Percentiles rank a stretch among this genome's conserved stretches.
Conservation (phyloP, 2,797 vertebrate genomes). For the Paramormyrops hopkinsi region DNA sequence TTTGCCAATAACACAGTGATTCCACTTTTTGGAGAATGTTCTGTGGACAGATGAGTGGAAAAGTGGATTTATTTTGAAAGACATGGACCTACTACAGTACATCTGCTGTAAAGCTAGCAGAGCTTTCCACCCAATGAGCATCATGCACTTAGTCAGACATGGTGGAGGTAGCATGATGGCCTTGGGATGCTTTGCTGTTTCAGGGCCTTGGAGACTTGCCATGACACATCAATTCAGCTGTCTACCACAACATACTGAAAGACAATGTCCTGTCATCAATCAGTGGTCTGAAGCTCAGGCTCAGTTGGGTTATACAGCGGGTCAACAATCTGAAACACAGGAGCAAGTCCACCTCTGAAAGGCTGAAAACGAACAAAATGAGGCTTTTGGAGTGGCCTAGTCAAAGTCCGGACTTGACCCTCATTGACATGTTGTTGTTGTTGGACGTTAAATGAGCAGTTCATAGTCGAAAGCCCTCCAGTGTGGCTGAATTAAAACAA, state of each 20-base stretch:
- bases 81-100: not conserved
- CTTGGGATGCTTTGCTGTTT: not conserved
- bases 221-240: not conserved
- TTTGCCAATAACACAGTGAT: not conserved
- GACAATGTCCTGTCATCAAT: not conserved
- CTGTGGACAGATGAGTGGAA: not conserved
- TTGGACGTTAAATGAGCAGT: not conserved
- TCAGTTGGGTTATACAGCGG: not conserved
- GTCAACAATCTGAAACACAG: not conserved
- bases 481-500: not conserved
- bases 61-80: not conserved
- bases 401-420: not conserved
- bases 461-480: not conserved
- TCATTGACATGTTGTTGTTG: not conserved
- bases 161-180: not conserved
- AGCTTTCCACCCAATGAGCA: not conserved
- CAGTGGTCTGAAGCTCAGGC: not conserved
- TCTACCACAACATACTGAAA: not conserved
- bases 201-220: not conserved
- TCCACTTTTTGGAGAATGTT: not conserved
- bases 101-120: not conserved
- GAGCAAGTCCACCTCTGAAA: not conserved
- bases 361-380: not conserved
- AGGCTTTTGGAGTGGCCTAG: not conserved
- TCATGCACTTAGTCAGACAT: not conserved